Base-by-base conservation (phyloP, 2,113 vertebrate genomes). In the Nothocercus nigrocapillus region DNA sequence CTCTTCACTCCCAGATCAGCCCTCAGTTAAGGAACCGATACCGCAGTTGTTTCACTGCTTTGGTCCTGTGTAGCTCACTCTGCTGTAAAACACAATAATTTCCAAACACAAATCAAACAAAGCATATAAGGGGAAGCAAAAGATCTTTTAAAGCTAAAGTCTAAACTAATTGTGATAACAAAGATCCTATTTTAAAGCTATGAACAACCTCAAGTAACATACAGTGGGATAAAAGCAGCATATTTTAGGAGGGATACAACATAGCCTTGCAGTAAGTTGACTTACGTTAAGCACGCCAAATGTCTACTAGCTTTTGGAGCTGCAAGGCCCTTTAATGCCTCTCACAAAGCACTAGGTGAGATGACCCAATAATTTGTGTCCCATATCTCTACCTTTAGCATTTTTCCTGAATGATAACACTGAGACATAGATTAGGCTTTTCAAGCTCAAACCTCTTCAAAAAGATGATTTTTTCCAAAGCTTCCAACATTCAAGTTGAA, bases 61-160 rank as follows among this genome's bases (percentile, higher is more conserved):
- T 47, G 21, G 40, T 40, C 30, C 8, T 82, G 7, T 38, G 58
- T 76, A 51, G 38, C 14, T 7, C 6, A 38, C 34, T 32, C 38
- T 27, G 13, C 15, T 53, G 40, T 32, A 76, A 51, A 84, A 32
- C 30, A 59, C 28, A 70, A 36, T 28, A 9, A 5, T 32, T 56
- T 62, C 17, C 70, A 89, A 89, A 8, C 16, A 72, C 42, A 69
- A 91, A 38, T 85, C 25, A 89, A 88, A 70, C n/a, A 85, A 69
- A 59, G 62, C 19, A 73, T 68, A n/a, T 4, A 63, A 20, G 67
- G 2, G 11, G 27, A 87, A 21, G 14, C 11, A 32, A 84, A 73
- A 58, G 24, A 38, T 21, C 27, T 0, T 53, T 18, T n/a, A 82
- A 82, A 88, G 2, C 2, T 8, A 14, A 79, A 88, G 12, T 38